phyloP scores from a whole-genome alignment of 2,888 invertebrate genomes.

The Epistrophe eligans region DNA sequence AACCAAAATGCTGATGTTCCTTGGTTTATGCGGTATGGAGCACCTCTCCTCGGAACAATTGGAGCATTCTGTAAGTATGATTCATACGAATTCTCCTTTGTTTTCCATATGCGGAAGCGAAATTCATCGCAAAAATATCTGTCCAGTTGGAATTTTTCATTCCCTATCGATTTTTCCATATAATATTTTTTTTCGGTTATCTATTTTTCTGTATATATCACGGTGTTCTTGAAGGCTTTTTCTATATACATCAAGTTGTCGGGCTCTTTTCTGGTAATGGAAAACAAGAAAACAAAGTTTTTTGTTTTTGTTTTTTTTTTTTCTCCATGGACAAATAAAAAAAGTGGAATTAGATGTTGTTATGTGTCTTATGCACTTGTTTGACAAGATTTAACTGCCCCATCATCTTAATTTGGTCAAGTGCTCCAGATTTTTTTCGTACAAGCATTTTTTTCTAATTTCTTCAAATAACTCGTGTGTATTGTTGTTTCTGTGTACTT shows the following conservation, averaged over 20 bases:
- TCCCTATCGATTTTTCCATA: constrained; percentile 82
- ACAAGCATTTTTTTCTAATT: constrained; percentile 29
- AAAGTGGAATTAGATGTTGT: constrained; percentile 44
- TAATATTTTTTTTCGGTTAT: constrained; percentile 77
- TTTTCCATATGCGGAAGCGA: constrained; percentile 39
- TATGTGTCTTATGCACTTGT: constrained; percentile 58
- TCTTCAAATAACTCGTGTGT: constrained; percentile 34
- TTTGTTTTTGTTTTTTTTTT: constrained; percentile 6
- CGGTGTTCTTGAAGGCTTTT: constrained; percentile 69
- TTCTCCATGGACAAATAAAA: constrained; percentile 29
- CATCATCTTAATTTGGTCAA: constrained; percentile 69
- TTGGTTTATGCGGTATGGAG: constrained; percentile 95
- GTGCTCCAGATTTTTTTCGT: constrained; percentile 61
- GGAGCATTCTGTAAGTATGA: constrained; percentile 91
- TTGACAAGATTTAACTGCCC: constrained; percentile 60
- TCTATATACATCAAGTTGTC: constrained; percentile 45
- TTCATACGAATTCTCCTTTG: neutral
- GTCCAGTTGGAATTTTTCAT: constrained; percentile 48
- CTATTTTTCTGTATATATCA: constrained; percentile 75
- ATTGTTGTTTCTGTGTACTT: constrained; percentile 63
- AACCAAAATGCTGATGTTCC: constrained; percentile 91
- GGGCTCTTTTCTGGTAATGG: constrained; percentile 33
- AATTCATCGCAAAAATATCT: constrained; percentile 8
- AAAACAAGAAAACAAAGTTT: constrained; percentile 49
- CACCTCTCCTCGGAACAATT: constrained; percentile 92